Evolutionary conservation across 2,888 invertebrate genomes (phyloP).

Genomic region (Tiliacea aurago): DNA sequence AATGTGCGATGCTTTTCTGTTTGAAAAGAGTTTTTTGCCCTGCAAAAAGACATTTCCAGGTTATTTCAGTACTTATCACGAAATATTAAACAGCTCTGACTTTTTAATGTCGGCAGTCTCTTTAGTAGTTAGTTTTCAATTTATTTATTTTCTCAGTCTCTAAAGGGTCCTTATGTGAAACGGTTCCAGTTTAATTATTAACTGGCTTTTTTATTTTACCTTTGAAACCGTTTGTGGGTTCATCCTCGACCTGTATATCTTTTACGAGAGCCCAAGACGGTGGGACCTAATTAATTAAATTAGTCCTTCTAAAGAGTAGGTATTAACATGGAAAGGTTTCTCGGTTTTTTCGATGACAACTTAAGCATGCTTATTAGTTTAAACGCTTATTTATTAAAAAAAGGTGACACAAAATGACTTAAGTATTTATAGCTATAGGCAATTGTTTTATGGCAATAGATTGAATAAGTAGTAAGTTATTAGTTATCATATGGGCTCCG

Average conservation of each 20-base stretch:
- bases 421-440: neutral
- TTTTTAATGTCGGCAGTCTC: neutral
- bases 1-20: neutral
- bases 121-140: conserved; percentile 9
- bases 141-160: conserved; percentile 2
- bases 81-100: neutral
- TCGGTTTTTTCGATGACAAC: neutral
- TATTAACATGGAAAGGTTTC: conserved; percentile 2
- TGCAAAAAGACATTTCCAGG: neutral
- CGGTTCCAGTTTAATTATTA: conserved; percentile 31
- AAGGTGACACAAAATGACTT: neutral
- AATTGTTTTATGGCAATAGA: too few relatives aligned
- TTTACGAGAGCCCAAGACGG: conserved; percentile 14
- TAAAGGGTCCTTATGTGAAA: conserved; percentile 13
- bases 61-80: neutral
- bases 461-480: too few relatives aligned
- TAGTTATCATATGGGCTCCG: too few relatives aligned
- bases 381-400: neutral
- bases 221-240: conserved; percentile 43
- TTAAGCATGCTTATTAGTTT: neutral
- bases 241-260: conserved; percentile 16
- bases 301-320: conserved; percentile 8
- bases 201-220: conserved; percentile 37
- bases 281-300: conserved; percentile 45
- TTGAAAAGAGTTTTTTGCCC: neutral